These are phyloP conservation scores for Drosophila mercatorum DNA, from an alignment of 2,888 invertebrate species.

Conservation along the genomic window DNA sequence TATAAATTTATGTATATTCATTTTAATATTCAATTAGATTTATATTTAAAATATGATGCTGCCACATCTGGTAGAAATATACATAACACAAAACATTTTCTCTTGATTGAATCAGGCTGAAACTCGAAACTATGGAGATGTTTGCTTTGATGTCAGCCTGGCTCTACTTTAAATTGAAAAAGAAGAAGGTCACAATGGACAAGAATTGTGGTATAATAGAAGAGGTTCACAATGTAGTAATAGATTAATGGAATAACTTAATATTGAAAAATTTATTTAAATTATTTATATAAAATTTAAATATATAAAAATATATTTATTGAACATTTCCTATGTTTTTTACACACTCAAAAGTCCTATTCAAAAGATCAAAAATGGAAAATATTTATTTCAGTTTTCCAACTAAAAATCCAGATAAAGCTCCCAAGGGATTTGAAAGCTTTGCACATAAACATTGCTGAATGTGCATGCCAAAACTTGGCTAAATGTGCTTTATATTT, in stretches of 20 bases:
- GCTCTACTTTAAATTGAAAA: not conserved
- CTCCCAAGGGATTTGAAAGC: not conserved
- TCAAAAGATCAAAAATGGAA: not conserved
- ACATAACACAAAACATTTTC: no score
- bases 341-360: no score
- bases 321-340: no score
- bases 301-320: no score
- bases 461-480: slow-evolving; percentile 1
- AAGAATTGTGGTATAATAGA: not conserved
- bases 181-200: not conserved
- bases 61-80: no score
- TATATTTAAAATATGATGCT: no score
- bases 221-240: not conserved
- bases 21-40: no score
- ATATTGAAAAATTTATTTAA: no score
- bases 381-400: slow-evolving; percentile 4
- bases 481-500: slow-evolving; percentile 17
- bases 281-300: no score
- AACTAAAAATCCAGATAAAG: slow-evolving; percentile 6
- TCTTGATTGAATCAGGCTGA: no score
- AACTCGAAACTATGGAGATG: not conserved
- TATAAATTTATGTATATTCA: no score
- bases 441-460: not conserved
- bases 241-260: not conserved
- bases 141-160: not conserved